Percentiles rank a stretch among this genome's conserved stretches.
Evolutionary conservation across 2,888 invertebrate genomes (phyloP).

Genomic region (Lycaena phlaeas): DNA sequence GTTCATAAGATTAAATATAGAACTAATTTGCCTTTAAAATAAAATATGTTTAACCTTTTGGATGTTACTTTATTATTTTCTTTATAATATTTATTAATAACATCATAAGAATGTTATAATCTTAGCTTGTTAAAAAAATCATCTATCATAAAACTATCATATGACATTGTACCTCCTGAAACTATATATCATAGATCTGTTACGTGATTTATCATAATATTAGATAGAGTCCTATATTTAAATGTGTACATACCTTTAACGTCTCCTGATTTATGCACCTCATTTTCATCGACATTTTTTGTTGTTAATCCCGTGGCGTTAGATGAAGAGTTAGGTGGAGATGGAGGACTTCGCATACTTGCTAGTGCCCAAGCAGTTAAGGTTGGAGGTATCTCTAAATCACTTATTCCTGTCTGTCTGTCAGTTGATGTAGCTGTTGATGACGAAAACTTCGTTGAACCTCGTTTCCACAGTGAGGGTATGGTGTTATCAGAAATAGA

Average conservation of each 20-base stretch:
- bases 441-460: slow-evolving; percentile 53
- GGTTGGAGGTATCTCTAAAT: slow-evolving; percentile 62
- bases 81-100: background rate
- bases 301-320: slow-evolving; percentile 35
- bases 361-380: slow-evolving; percentile 69
- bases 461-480: slow-evolving; percentile 61
- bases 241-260: slow-evolving; percentile 47
- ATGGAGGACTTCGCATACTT: slow-evolving; percentile 53
- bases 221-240: no score
- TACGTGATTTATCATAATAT: no score
- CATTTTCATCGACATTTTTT: slow-evolving; percentile 52
- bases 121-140: no score
- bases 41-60: no score
- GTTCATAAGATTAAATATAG: no score
- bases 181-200: no score
- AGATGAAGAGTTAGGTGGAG: slow-evolving; percentile 27
- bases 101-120: no score
- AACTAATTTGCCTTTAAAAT: no score
- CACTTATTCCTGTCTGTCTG: slow-evolving; percentile 33
- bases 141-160: no score
- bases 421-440: slow-evolving; percentile 39
- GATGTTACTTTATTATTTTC: no score
- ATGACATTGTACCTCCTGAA: no score
- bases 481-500: slow-evolving; percentile 61
- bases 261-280: slow-evolving; percentile 58